Base-by-base conservation (phyloP, 2,888 invertebrate genomes). In the Chironomus riparius region DNA sequence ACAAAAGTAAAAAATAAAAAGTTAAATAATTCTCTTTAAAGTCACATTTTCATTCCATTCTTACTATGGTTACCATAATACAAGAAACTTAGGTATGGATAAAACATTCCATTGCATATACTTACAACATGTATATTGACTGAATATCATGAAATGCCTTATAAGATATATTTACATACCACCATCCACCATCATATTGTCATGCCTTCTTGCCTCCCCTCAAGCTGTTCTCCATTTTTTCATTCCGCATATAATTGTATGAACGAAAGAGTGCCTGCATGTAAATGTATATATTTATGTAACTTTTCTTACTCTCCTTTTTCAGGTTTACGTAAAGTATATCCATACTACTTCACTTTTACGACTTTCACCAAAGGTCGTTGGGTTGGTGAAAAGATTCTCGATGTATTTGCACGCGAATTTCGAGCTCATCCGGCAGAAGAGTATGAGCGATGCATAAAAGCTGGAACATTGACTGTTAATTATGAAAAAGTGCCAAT, bases 271-370 rank as follows among this genome's bases (percentile, higher is more conserved):
- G 1, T 38, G 38, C 1, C 38, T 10, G 10, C 10, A 10, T 38
- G 1, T 38, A 38, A 10, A 38, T 7, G 1, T 38, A 38, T 38
- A 38, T 10, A 28, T n/a, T n/a, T n/a, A n/a, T n/a, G n/a, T n/a
- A 56, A 56, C 1, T 2, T 2, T 68, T 70, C 47, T 21, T 50
- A 69, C n/a, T 68, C 12, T 21, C 10, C 21, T 79, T 78, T 84
- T 86, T 22, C 88, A 95, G 96, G 95, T 80, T 88, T 97, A 79
- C 88, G 97, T 79, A 97, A 98, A 87, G 97, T 98, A 2, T 96
- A 95, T 83, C 98, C 98, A 0, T 98, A 98, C 86, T 94, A 95
- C 85, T 98, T 95, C 86, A 95, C 95, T 77, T 98, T 97, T 86
- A 94, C 95, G 78, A 95, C 97, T 56, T 97, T 95, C 86, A 95